phyloP scores from a whole-genome alignment of 2,113 vertebrate species.

The Pelecanoides urinatrix region DNA sequence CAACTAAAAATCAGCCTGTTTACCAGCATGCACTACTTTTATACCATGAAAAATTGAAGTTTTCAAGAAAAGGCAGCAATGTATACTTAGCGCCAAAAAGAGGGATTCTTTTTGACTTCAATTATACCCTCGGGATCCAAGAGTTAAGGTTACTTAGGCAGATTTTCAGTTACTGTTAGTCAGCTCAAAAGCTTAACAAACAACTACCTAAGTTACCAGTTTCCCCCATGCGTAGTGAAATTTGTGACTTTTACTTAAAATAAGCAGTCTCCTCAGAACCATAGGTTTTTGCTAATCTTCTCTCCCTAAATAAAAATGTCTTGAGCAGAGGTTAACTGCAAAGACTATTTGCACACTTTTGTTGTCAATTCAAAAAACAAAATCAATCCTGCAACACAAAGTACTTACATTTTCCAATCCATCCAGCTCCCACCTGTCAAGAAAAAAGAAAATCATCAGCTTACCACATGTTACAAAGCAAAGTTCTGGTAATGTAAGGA shows the following conservation, averaged over 20 bases:
- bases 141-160: background rate
- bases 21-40: background rate
- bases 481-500: background rate
- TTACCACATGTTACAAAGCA: background rate
- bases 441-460: background rate
- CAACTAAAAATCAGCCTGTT: background rate
- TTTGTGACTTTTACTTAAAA: background rate
- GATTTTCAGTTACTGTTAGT: background rate
- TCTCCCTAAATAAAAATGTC: background rate
- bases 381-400: background rate
- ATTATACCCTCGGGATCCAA: background rate
- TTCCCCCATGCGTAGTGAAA: background rate
- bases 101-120: background rate
- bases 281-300: background rate
- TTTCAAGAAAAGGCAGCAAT: background rate
- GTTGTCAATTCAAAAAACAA: background rate
- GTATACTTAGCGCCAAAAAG: background rate
- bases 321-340: background rate
- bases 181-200: background rate
- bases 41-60: background rate
- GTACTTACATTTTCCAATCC: slow-evolving; percentile 96
- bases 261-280: background rate
- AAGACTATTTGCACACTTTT: background rate
- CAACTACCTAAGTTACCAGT: background rate
- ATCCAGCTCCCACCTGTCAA: slow-evolving; percentile 89